Conservation (phyloP, 2,888 invertebrate genomes). For the Drosophila parthenogenetica region DNA sequence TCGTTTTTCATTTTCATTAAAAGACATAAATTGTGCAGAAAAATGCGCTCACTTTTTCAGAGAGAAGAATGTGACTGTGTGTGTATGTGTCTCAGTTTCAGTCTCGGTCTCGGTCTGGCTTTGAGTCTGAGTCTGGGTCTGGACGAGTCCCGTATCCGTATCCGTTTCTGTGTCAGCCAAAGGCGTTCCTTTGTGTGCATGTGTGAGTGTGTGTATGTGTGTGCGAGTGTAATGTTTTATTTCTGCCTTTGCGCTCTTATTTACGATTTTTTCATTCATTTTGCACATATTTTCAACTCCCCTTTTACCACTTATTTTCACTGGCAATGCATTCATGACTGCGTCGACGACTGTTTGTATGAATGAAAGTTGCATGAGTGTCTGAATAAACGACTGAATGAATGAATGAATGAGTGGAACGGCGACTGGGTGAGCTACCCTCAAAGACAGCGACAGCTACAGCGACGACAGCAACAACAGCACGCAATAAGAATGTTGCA, state of each 20-base stretch:
- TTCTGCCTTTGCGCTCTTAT: slow-evolving; percentile 77
- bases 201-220: slow-evolving; percentile 9
- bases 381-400: slow-evolving; percentile 67
- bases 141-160: slow-evolving; percentile 15
- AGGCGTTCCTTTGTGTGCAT: slow-evolving; percentile 49
- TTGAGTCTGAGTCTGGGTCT: slow-evolving; percentile 27
- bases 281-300: slow-evolving; percentile 35
- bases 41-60: slow-evolving; percentile 54
- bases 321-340: slow-evolving; percentile 59
- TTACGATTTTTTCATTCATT: slow-evolving; percentile 72
- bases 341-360: slow-evolving; percentile 56
- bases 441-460: slow-evolving; percentile 10
- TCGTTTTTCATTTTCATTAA: slow-evolving; percentile 74
- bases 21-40: slow-evolving; percentile 82
- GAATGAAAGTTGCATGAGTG: slow-evolving; percentile 80
- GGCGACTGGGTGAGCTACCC: slow-evolving; percentile 21
- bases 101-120: slow-evolving; percentile 39
- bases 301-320: slow-evolving; percentile 37
- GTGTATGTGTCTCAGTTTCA: slow-evolving; percentile 20
- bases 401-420: slow-evolving; percentile 58
- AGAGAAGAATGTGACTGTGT: slow-evolving; percentile 38
- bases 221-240: slow-evolving; percentile 63
- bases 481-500: slow-evolving; percentile 72
- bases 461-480: slow-evolving; percentile 3
- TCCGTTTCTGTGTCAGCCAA: slow-evolving; percentile 36